Evolutionary conservation across 2,113 vertebrate species (phyloP).

Genomic region (Scomber japonicus): DNA sequence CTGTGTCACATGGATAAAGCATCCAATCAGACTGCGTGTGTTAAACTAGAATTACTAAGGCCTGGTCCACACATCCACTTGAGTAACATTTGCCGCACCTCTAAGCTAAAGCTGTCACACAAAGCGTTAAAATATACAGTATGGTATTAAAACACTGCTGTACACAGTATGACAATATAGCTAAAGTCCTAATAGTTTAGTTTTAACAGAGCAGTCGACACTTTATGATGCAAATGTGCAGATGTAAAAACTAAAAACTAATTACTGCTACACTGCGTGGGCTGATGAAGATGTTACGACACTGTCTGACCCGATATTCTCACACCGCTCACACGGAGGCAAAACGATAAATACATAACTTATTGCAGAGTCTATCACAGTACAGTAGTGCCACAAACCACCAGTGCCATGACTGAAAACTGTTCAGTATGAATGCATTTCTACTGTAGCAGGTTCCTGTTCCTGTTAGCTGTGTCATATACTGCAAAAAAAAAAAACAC

Average conservation of each 20-base stretch:
- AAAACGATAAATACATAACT: conserved; percentile 20
- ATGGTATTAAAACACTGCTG: background rate
- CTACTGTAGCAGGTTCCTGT: background rate
- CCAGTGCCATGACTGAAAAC: conserved; percentile 26
- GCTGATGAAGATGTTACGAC: conserved; percentile 12
- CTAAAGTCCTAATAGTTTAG: conserved; percentile 23
- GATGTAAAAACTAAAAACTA: background rate
- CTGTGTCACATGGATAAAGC: background rate
- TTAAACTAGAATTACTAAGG: conserved; percentile 25
- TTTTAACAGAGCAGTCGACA: background rate
- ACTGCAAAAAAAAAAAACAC: background rate
- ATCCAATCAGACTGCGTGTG: conserved; percentile 23
- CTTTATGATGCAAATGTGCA: conserved; percentile 12
- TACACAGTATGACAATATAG: background rate
- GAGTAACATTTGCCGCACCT: background rate
- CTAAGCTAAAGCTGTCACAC: background rate
- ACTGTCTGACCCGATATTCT: background rate
- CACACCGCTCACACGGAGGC: conserved; percentile 41
- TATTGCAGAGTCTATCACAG: conserved; percentile 35
- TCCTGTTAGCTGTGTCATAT: background rate
- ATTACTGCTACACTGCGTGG: background rate
- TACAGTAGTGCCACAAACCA: conserved; percentile 13
- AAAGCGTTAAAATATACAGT: background rate
- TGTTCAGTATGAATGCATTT: background rate
- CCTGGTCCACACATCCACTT: conserved; percentile 36